These are phyloP conservation scores for Chloropsis cyanopogon DNA, from an alignment of 2,113 vertebrate species.

Conservation along the genomic window DNA sequence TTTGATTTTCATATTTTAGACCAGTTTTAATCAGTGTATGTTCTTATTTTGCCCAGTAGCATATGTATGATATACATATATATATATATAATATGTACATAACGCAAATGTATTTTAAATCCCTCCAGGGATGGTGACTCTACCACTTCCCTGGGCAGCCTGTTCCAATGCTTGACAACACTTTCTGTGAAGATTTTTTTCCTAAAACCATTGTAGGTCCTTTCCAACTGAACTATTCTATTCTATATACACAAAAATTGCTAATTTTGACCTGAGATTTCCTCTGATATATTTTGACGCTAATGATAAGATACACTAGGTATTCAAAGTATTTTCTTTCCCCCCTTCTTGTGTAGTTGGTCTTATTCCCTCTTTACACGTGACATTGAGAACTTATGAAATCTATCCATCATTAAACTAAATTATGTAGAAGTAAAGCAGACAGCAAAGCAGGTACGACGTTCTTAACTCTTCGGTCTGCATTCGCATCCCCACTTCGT, in stretches of 20 bases:
- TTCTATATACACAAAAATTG: not conserved
- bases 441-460: not conserved
- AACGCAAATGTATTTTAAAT: not conserved
- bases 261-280: not conserved
- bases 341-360: not conserved
- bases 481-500: not conserved
- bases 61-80: not conserved
- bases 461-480: not conserved
- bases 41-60: not conserved
- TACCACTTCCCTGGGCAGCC: not conserved
- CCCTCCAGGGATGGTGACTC: not conserved
- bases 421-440: not conserved
- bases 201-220: not conserved
- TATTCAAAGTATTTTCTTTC: not conserved
- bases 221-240: not conserved
- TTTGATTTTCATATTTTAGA: not conserved
- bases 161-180: not conserved
- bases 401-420: not conserved
- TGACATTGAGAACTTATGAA: not conserved
- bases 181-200: not conserved
- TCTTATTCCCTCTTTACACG: not conserved
- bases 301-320: not conserved
- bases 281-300: not conserved
- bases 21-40: not conserved
- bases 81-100: not conserved